Evolutionary conservation across 2,797 vertebrate species (phyloP), one percentile per base, ranked within the genome.

Genomic region (Rhinatrema bivittatum): DNA sequence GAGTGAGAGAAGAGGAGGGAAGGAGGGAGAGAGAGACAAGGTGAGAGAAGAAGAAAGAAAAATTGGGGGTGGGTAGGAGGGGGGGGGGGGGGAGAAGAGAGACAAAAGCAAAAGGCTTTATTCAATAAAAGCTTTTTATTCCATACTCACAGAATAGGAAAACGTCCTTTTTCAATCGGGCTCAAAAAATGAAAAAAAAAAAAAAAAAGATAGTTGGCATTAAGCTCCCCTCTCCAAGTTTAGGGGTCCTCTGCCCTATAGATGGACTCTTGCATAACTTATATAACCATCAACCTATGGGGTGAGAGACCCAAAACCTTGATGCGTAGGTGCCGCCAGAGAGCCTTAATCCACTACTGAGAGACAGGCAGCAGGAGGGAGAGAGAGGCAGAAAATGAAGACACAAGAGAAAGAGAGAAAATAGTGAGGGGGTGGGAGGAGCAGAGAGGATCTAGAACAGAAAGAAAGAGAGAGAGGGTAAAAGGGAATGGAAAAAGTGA

Each of bases 111-210:
- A n/a, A n/a, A n/a, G n/a, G n/a, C n/a, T n/a, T n/a, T n/a, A n/a
- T n/a, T n/a, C n/a, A n/a, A n/a, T n/a, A n/a, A n/a, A n/a, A n/a
- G n/a, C n/a, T n/a, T n/a, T n/a, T n/a, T n/a, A n/a, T n/a, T n/a
- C n/a, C n/a, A n/a, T n/a, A n/a, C n/a, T n/a, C n/a, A n/a, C n/a
- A n/a, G n/a, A n/a, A n/a, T n/a, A n/a, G n/a, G n/a, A n/a, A n/a
- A n/a, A n/a, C n/a, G n/a, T n/a, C n/a, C n/a, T n/a, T 42, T 19
- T 49, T 46, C 34, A 49, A 27, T 54, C 52, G 33, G 42, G 46
- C 3, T 7, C 5, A 1, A 7, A 20, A 16, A 12, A 29, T 34
- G 22, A 0, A 1, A 27, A 24, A 32, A 27, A 24, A 32, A 28
- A 0, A 25, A 42, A 41, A 1, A 4, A 39, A 20, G 10, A 4